A percentile compares a stretch with the other conserved stretches of the same genome.
These are phyloP conservation scores for Hyposmocoma kahamanoa DNA, from an alignment of 1,140 invertebrate species.

Conservation along the genomic window DNA sequence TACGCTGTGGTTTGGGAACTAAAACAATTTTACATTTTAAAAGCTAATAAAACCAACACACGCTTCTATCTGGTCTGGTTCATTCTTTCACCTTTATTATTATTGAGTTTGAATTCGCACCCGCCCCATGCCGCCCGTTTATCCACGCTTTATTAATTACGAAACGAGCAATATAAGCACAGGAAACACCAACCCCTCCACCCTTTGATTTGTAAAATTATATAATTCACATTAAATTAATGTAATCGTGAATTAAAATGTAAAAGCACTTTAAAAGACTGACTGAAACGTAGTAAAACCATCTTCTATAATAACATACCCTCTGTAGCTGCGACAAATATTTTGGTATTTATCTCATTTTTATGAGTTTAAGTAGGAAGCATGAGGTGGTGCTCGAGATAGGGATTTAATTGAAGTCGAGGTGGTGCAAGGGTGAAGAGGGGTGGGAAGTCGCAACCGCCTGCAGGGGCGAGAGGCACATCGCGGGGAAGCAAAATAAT, in stretches of 20 bases:
- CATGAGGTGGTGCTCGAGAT: slow-evolving; percentile 61
- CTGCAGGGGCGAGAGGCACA: slow-evolving; percentile 18
- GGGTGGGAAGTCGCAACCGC: slow-evolving; percentile 37
- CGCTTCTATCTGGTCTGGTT: slow-evolving; percentile 17
- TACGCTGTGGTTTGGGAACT: no score
- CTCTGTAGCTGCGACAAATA: slow-evolving; percentile 52
- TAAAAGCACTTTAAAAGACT: slow-evolving; percentile 13
- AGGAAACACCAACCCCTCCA: slow-evolving; percentile 5
- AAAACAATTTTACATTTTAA: no score
- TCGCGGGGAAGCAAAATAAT: slow-evolving; percentile 48
- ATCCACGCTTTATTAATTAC: no score
- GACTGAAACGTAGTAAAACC: slow-evolving; percentile 36
- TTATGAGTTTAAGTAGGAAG: slow-evolving; percentile 69
- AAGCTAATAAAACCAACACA: no score
- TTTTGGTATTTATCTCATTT: slow-evolving; percentile 70
- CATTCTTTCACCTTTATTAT: slow-evolving; percentile 36
- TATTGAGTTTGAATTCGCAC: slow-evolving; percentile 30
- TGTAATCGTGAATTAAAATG: slow-evolving; percentile 3
- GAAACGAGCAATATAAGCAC: slow-evolving; percentile 3
- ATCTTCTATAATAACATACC: slow-evolving; percentile 48
- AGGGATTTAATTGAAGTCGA: slow-evolving; percentile 68
- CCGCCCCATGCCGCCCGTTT: slow-evolving; percentile 22
- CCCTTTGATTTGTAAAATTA: background rate
- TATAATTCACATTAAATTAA: background rate
- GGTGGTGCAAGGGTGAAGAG: slow-evolving; percentile 33